phyloP scores from a whole-genome alignment of 1,140 invertebrate genomes.

The Solen grandis region DNA sequence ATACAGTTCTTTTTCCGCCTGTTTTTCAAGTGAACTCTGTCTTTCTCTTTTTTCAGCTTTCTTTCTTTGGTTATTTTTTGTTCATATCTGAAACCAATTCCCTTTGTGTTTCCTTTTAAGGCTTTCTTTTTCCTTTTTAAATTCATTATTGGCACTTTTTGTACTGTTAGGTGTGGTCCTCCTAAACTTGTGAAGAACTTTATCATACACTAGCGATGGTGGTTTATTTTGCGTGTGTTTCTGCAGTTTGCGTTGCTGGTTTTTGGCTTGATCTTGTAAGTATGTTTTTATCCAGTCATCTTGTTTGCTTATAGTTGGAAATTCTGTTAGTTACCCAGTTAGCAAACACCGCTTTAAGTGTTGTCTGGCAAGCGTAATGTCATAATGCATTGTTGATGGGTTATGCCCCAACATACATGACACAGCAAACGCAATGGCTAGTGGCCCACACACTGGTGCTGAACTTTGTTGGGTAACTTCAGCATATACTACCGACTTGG shows the following conservation, averaged over 20 bases:
- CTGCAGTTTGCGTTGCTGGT: not conserved
- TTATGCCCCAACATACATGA: not conserved
- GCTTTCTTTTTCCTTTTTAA: too few relatives aligned
- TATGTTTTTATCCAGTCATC: not conserved
- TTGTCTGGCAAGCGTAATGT: not conserved
- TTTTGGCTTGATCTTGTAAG: not conserved
- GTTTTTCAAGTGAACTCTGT: not conserved
- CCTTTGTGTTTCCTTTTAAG: not conserved
- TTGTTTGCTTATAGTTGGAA: not conserved
- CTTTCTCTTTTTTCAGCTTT: not conserved
- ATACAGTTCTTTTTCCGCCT: too few relatives aligned
- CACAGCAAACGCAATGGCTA: constrained; percentile 6
- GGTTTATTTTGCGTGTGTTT: not conserved
- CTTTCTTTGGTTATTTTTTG: not conserved
- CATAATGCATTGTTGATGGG: constrained; percentile 1
- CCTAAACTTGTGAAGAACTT: too few relatives aligned
- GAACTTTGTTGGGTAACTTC: constrained; percentile 1
- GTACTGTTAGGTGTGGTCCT: not conserved
- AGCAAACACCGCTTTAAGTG: not conserved
- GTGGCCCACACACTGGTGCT: constrained; percentile 2
- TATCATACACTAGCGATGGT: too few relatives aligned
- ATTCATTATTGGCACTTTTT: too few relatives aligned
- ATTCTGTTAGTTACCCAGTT: too few relatives aligned
- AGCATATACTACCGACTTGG: constrained; percentile 5
- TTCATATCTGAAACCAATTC: not conserved